Conservation (phyloP, 2,888 invertebrate genomes). For the Brenthis hecate region DNA sequence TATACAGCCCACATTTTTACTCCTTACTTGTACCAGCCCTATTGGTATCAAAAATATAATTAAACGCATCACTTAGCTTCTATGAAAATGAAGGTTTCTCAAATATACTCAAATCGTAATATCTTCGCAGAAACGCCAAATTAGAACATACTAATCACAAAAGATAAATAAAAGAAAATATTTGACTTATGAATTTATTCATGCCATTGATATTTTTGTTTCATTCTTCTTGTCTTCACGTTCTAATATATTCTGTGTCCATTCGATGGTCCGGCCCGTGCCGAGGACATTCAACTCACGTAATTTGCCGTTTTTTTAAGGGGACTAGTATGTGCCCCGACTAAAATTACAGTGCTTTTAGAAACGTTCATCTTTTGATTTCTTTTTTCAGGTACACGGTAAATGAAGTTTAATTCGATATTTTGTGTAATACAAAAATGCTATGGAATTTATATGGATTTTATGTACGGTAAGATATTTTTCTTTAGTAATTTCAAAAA, state of each 20-base stretch:
- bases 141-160: constrained; percentile 2
- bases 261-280: constrained; percentile 53
- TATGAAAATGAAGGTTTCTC: no score
- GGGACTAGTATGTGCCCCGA: constrained; percentile 67
- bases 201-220: constrained; percentile 29
- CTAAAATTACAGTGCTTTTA: constrained; percentile 78
- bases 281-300: constrained; percentile 64
- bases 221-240: constrained; percentile 43
- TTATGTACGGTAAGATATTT: background rate
- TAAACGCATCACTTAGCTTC: no score
- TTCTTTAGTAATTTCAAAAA: background rate
- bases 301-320: constrained; percentile 61
- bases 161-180: constrained; percentile 14
- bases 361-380: constrained; percentile 67
- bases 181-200: constrained; percentile 24
- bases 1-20: no score
- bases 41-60: no score
- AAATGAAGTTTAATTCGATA: constrained; percentile 25
- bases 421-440: background rate
- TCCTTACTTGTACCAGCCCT: no score
- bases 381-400: constrained; percentile 53
- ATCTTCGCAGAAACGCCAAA: background rate
- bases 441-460: background rate
- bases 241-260: constrained; percentile 65
- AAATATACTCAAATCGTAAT: no score